Evolutionary conservation across 2,888 invertebrate genomes (phyloP).

Genomic region (Lacanobia wlatinum): DNA sequence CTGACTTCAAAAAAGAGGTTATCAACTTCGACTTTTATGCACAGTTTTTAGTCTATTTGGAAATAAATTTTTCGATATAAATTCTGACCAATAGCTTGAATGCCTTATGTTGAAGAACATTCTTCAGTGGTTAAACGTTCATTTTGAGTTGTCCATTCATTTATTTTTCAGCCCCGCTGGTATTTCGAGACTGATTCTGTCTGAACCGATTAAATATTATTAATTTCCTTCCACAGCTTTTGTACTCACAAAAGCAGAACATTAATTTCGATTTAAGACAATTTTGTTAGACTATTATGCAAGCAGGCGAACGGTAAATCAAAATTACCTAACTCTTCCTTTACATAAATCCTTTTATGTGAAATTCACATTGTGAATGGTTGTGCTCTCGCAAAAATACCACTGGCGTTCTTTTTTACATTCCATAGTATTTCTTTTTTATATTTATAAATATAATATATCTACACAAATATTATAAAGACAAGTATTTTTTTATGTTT

Average conservation of each 20-base stretch:
- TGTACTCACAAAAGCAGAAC: not conserved
- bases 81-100: not conserved
- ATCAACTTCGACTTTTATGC: no score
- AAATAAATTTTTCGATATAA: not conserved
- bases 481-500: no score
- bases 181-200: no score
- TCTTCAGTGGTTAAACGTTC: not conserved
- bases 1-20: no score
- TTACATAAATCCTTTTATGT: slow-evolving; percentile 17
- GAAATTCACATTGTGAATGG: slow-evolving; percentile 1
- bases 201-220: not conserved
- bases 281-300: slow-evolving; percentile 26
- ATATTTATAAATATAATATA: no score
- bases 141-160: no score
- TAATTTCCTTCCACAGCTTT: slow-evolving; percentile 1
- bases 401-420: not conserved
- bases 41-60: no score
- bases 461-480: no score
- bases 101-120: not conserved
- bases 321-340: slow-evolving; percentile 33
- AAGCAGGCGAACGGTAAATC: slow-evolving; percentile 34
- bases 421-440: no score
- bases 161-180: not conserved
- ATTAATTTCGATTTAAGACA: slow-evolving; percentile 35
- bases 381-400: slow-evolving; percentile 6